Percentiles rank a stretch among this genome's conserved stretches.
Conservation (phyloP, 1,140 invertebrate species). For the Pogonomyrmex californicus region DNA sequence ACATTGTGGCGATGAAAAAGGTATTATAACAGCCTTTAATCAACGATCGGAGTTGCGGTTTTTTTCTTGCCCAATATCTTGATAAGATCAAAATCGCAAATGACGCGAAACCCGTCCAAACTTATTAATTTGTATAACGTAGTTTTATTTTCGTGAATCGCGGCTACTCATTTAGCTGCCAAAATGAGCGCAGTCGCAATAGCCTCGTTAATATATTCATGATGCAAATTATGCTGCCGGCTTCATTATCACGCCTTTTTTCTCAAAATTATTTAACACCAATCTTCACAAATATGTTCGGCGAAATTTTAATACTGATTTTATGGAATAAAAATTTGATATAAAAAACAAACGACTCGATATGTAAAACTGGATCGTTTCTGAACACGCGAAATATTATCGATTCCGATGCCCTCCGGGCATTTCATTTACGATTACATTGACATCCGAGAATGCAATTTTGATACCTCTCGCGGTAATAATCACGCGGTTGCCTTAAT, state of each 20-base stretch:
- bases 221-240: conserved; percentile 4
- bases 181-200: conserved; percentile 3
- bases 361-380: conserved; percentile 8
- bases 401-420: neutral
- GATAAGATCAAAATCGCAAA: neutral
- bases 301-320: conserved; percentile 32
- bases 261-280: conserved; percentile 19
- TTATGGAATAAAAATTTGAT: conserved; percentile 17
- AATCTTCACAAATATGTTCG: conserved; percentile 14
- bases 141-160: conserved; percentile 1
- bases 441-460: conserved; percentile 40
- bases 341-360: conserved; percentile 38
- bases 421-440: conserved; percentile 28
- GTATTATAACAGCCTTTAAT: neutral
- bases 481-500: conserved; percentile 38
- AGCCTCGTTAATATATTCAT: conserved; percentile 16
- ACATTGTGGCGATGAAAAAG: neutral
- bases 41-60: neutral
- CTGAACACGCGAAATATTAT: conserved; percentile 2
- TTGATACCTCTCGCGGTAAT: conserved; percentile 40
- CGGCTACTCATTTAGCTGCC: conserved; percentile 8
- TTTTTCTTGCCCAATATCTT: neutral
- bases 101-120: neutral
- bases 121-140: conserved; percentile 22
- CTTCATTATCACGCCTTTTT: conserved; percentile 26